Evolutionary conservation across 2,888 invertebrate species (phyloP).

Genomic region (Neoaliturus tenellus): DNA sequence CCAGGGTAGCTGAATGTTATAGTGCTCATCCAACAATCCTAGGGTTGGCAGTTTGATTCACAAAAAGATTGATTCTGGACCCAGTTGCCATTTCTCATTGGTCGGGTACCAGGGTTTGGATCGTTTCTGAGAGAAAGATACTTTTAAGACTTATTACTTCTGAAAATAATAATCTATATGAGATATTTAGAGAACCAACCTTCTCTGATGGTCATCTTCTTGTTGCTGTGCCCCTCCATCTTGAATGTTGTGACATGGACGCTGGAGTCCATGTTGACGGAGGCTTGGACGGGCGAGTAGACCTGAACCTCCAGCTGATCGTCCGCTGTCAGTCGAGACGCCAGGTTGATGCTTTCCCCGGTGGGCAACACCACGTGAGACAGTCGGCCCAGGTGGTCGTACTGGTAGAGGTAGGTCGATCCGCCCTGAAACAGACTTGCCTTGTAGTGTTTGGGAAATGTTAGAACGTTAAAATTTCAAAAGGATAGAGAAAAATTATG

Average conservation of each 20-base stretch:
- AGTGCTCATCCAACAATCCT: too few relatives aligned
- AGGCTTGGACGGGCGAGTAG: constrained; percentile 72
- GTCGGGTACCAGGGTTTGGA: too few relatives aligned
- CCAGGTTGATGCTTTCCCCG: constrained; percentile 90
- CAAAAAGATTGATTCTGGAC: too few relatives aligned
- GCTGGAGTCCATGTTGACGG: constrained; percentile 58
- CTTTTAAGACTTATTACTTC: too few relatives aligned
- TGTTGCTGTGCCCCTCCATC: constrained; percentile 75
- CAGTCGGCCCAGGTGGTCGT: constrained; percentile 92
- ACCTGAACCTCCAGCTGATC: constrained; percentile 87
- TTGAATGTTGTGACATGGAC: constrained; percentile 64
- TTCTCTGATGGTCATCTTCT: constrained; percentile 82
- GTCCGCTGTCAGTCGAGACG: constrained; percentile 85
- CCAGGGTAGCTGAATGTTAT: too few relatives aligned
- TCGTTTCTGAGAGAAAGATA: too few relatives aligned
- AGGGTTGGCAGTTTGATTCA: too few relatives aligned
- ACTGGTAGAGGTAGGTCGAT: constrained; percentile 93
- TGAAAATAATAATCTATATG: too few relatives aligned
- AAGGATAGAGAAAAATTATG: too few relatives aligned
- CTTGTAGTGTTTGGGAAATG: too few relatives aligned
- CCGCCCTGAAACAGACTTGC: constrained; percentile 78
- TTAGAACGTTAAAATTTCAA: too few relatives aligned
- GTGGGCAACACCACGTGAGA: constrained; percentile 92
- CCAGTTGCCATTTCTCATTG: too few relatives aligned
- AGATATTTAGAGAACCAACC: constrained; percentile 69